Evolutionary conservation across 1,140 invertebrate genomes (phyloP), one percentile per base, ranked within the genome.

Genomic region (Sycophaga agraensis): DNA sequence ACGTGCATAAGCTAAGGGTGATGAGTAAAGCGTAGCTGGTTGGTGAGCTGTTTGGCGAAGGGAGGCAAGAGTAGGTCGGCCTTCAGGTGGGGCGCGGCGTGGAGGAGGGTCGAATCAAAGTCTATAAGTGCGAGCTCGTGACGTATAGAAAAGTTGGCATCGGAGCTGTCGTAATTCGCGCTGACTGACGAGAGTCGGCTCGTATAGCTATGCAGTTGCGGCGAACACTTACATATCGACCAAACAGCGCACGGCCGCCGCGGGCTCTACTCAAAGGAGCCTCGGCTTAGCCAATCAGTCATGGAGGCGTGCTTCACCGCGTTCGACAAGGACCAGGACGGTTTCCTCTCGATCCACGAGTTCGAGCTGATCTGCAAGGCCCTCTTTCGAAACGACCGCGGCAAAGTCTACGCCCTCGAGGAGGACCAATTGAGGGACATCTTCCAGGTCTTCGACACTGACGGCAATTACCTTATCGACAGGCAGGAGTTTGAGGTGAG

Each of bases 231-330:
- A n/a, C 12, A 16, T 59, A 60, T 60, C 50, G 59, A 60, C 54
- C 59, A 60, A 60, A 60, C 59, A 54, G 12, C 2, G 46, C 26
- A 7, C 8, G 9, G 46, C 12, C 40, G 37, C 35, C 17, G 11
- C 19, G 2, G 31, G 17, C 19, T 16, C n/a, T n/a, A n/a, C n/a
- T n/a, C n/a, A n/a, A n/a, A n/a, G n/a, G 11, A 50, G 19, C n/a
- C 19, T 28, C 31, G 48, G 21, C 46, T 31, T 16, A 9, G 31
- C 17, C 31, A 17, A 19, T 6, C 46, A 49, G 61, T 85, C 81
- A 93, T 93, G 91, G 91, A 93, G 78, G 90, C 90, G 67, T 92
- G 91, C 80, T 92, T 92, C 78, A 86, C 88, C 70, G 90, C 91
- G 58, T 93, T 93, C 76, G 91, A 93, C 82, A 91, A 92, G 78